A percentile compares a stretch with the other conserved stretches of the same genome.
phyloP scores from a whole-genome alignment of 2,113 vertebrate species.

The Picathartes gymnocephalus region DNA sequence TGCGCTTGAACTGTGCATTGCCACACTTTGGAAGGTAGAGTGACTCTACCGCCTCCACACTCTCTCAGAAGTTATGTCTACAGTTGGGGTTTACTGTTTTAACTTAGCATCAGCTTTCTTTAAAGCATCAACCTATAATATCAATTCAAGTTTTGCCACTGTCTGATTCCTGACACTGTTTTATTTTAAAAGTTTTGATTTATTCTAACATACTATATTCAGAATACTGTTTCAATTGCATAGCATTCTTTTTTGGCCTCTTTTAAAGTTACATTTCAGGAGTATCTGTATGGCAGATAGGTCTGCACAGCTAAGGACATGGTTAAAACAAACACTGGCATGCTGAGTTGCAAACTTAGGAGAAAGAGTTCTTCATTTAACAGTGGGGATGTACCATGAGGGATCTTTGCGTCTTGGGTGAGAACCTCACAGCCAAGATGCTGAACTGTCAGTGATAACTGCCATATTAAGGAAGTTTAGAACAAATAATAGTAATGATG shows the following conservation, averaged over 20 bases:
- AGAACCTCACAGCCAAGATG: neutral
- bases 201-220: neutral
- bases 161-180: neutral
- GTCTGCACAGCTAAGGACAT: neutral
- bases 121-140: neutral
- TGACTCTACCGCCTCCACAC: neutral
- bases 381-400: rapidly evolving
- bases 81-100: neutral
- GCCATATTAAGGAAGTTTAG: neutral
- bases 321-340: neutral
- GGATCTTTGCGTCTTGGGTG: neutral
- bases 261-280: neutral
- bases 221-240: neutral
- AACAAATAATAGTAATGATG: neutral
- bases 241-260: neutral
- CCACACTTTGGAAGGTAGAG: neutral
- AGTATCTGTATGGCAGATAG: neutral
- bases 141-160: neutral
- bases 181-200: neutral
- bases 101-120: neutral
- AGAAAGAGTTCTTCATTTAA: neutral
- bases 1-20: neutral
- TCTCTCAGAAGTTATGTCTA: neutral
- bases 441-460: neutral
- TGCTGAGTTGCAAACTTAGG: neutral